A percentile compares a stretch with the other conserved stretches of the same genome.
Evolutionary conservation across 2,113 vertebrate genomes (phyloP).

Genomic region (Daboia siamensis): DNA sequence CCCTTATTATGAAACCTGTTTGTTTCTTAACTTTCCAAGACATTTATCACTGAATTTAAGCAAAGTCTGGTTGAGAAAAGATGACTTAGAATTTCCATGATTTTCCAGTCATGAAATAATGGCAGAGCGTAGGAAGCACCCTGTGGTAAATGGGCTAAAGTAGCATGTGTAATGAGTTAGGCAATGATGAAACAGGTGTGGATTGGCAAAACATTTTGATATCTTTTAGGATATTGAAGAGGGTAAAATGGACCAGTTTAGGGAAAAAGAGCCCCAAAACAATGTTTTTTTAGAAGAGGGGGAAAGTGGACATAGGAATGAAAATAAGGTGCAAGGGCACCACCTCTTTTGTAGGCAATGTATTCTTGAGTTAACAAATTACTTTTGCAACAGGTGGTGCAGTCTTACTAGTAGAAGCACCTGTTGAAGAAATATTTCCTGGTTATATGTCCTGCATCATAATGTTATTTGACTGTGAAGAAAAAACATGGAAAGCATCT

Average conservation of each 20-base stretch:
- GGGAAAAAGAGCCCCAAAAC: neutral
- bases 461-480: slow-evolving; percentile 84
- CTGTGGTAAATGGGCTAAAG: neutral
- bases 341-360: too few relatives aligned
- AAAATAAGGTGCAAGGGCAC: too few relatives aligned
- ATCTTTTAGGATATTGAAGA: neutral
- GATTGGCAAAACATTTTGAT: neutral
- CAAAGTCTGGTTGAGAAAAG: neutral
- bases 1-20: too few relatives aligned
- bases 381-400: slow-evolving; percentile 69
- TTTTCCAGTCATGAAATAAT: neutral
- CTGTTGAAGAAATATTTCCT: slow-evolving; percentile 71
- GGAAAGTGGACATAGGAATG: neutral
- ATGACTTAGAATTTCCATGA: neutral
- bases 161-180: neutral
- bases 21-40: too few relatives aligned
- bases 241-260: neutral
- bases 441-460: slow-evolving; percentile 78
- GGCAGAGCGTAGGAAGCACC: too few relatives aligned
- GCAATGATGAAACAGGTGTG: neutral
- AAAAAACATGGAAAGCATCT: slow-evolving; percentile 71
- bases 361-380: neutral
- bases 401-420: slow-evolving; percentile 75
- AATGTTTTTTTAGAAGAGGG: neutral
- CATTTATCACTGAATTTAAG: neutral